Conservation (phyloP, 2,888 invertebrate species). For the Cantharis flavilabris region DNA sequence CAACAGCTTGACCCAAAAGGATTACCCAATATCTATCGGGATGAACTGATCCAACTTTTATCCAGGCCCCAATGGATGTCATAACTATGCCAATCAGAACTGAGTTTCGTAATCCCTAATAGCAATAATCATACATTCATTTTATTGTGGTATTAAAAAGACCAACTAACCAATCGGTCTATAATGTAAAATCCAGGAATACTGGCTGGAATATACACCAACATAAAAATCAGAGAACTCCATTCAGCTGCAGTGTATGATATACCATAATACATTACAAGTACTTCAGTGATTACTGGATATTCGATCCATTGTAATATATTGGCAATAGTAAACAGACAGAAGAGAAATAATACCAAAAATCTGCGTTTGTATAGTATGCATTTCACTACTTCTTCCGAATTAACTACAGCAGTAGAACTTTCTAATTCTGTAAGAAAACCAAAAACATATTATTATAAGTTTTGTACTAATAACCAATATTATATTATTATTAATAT, state of each 20-base stretch:
- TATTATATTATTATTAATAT: too few relatives aligned
- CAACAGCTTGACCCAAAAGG: not conserved
- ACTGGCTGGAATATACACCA: conserved; percentile 91
- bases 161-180: conserved; percentile 79
- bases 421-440: not conserved
- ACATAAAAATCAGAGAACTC: conserved; percentile 97
- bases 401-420: not conserved
- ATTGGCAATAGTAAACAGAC: conserved; percentile 67
- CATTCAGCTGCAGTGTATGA: conserved; percentile 79
- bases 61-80: not conserved
- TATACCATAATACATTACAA: conserved; percentile 75
- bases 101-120: not conserved
- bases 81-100: not conserved
- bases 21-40: not conserved
- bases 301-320: conserved; percentile 96
- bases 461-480: too few relatives aligned
- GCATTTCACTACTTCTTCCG: not conserved
- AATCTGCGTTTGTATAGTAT: not conserved
- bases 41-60: not conserved
- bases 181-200: conserved; percentile 94
- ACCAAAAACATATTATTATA: too few relatives aligned
- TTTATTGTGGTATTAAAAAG: not conserved
- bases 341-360: not conserved
- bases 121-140: not conserved
- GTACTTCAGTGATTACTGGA: conserved; percentile 85